Percentiles rank a stretch among this genome's conserved stretches.
Evolutionary conservation across 2,113 vertebrate genomes (phyloP).

Genomic region (Tragulus kanchil): DNA sequence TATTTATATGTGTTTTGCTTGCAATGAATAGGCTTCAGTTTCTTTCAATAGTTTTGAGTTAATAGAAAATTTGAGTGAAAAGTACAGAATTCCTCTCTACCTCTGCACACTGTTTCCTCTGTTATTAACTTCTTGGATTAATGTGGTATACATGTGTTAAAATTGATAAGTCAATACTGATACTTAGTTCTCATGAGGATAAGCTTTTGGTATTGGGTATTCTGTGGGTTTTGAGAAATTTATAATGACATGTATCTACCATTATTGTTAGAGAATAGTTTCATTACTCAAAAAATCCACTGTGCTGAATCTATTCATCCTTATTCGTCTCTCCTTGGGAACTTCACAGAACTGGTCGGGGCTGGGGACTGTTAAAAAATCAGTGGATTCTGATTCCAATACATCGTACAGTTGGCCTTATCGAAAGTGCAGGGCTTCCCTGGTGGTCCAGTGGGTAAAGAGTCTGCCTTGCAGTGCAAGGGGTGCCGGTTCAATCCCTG

Average conservation of each 20-base stretch:
- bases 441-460: too few relatives aligned
- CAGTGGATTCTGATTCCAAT: not conserved
- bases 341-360: not conserved
- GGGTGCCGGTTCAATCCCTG: too few relatives aligned
- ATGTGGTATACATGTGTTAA: not conserved
- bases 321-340: not conserved
- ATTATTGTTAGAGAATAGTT: not conserved
- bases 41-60: constrained; percentile 20
- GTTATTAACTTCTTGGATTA: not conserved
- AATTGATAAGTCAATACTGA: not conserved
- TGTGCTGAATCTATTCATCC: not conserved
- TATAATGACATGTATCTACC: not conserved
- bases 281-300: not conserved
- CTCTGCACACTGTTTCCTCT: not conserved
- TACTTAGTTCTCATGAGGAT: not conserved
- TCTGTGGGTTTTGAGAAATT: not conserved
- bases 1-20: not conserved
- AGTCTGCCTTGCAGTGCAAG: too few relatives aligned
- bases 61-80: not conserved
- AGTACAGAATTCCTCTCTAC: not conserved
- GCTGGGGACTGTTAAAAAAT: not conserved
- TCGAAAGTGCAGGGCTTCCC: not conserved
- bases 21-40: constrained; percentile 9
- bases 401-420: not conserved
- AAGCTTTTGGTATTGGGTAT: not conserved